Percentiles rank a stretch among this genome's conserved stretches.
Evolutionary conservation across 2,113 vertebrate species (phyloP).

Genomic region (Hippocampus comes): DNA sequence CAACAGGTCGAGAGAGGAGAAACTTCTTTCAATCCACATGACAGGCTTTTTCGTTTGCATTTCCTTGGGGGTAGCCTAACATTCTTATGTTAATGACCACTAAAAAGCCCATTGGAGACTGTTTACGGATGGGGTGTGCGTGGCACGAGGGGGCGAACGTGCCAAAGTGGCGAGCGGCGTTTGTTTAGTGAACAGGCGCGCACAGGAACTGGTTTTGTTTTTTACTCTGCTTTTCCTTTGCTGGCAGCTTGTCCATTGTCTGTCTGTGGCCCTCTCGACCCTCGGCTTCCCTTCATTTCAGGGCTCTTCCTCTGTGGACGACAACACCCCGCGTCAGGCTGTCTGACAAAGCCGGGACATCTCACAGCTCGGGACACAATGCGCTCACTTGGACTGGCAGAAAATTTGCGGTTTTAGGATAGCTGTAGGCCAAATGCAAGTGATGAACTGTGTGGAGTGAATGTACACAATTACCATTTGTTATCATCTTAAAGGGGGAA

Average conservation of each 20-base stretch:
- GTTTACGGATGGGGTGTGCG: constrained; percentile 20
- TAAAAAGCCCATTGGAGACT: constrained; percentile 13
- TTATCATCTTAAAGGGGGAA: too few relatives aligned
- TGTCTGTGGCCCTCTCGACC: constrained; percentile 55
- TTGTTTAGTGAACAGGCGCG: constrained; percentile 31
- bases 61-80: constrained; percentile 44
- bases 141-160: constrained; percentile 42
- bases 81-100: neutral
- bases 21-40: constrained; percentile 16
- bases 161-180: neutral
- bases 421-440: too few relatives aligned
- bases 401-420: neutral
- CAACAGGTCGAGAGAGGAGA: constrained; percentile 12
- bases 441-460: neutral
- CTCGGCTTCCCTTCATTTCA: constrained; percentile 69
- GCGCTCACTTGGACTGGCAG: neutral
- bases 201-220: constrained; percentile 54
- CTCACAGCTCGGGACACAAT: constrained; percentile 17
- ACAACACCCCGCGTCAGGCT: constrained; percentile 68
- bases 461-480: too few relatives aligned
- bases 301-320: constrained; percentile 68
- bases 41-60: constrained; percentile 48
- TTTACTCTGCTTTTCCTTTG: constrained; percentile 35
- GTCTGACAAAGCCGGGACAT: constrained; percentile 60
- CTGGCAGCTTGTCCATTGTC: constrained; percentile 58